Base-by-base conservation (phyloP, 2,113 vertebrate species). In the Eira barbara region DNA sequence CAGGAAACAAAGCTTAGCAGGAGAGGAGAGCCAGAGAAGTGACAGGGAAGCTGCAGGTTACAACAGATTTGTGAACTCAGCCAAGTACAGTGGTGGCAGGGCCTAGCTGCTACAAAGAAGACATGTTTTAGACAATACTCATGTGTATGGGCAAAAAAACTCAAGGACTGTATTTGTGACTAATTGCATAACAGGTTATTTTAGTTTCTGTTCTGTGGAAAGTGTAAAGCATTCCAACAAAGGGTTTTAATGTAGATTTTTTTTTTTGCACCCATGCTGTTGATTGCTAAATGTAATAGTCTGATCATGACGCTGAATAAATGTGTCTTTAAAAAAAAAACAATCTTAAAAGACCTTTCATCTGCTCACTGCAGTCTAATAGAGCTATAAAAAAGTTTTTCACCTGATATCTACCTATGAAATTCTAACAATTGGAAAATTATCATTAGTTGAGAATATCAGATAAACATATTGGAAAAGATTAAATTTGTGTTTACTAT, bases 1-100 rank as follows among this genome's bases (percentile, higher is more conserved):
- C 99, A 99, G 99, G 99, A 99, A 99, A 99, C 99, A 99, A 99
- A 99, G 99, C 99, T 99, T 99, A 99, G 98, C 98, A 98, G 99
- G 99, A 99, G 99, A 99, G 99, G 99, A 99, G 99, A 55, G 52
- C 52, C 52, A 55, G 52, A 55, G 52, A 55, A 55, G 52, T 55
- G 52, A 55, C 52, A 55, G 52, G 52, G 52, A 55, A 55, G 17
- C 52, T 55, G 18, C 52, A 55, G 17, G 52, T 55, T 55, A 55
- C 52, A 55, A 55, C 52, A 55, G 52, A 55, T 55, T 55, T 55
- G 52, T 55, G 52, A 55, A 18, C 52, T 55, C 52, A 55, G 52
- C 52, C 17, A 55, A 55, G 52, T 17, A 55, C 52, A 55, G 52
- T 55, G 52, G 52, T 55, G 52, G 52, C 52, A 55, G 52, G 52